Percentiles rank a stretch among this genome's conserved stretches.
These are phyloP conservation scores for Lithobates pipiens DNA, from an alignment of 2,797 vertebrate genomes.

Conservation along the genomic window DNA sequence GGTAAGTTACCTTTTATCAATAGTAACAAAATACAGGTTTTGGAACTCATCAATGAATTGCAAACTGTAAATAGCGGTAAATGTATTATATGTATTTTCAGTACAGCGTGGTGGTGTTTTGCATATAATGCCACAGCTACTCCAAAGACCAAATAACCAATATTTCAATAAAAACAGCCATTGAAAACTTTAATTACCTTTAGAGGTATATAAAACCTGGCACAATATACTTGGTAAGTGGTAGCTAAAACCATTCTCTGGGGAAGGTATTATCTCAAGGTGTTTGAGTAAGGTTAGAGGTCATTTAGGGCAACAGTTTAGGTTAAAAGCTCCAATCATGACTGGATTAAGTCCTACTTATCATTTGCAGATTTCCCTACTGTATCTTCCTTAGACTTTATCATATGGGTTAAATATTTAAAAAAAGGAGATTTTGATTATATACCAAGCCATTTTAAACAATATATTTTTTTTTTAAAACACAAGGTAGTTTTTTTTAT, in stretches of 20 bases:
- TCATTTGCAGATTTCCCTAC: not conserved
- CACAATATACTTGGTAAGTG: not conserved
- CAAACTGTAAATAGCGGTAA: not conserved
- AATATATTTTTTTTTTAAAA: constrained; percentile 12
- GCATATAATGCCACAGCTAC: not conserved
- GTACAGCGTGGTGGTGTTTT: not conserved
- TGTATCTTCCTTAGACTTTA: not conserved
- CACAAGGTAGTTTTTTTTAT: not conserved
- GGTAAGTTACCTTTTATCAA: constrained; percentile 78
- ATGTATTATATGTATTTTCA: not conserved
- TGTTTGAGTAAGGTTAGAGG: constrained; percentile 37
- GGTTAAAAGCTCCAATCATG: constrained; percentile 13
- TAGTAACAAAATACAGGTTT: not conserved
- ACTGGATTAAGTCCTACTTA: not conserved
- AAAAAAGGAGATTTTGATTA: no score
- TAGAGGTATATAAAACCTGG: not conserved
- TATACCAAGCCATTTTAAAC: not conserved
- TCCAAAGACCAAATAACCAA: not conserved
- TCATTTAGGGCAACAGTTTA: constrained; percentile 39
- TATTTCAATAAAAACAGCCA: not conserved
- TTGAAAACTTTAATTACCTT: constrained; percentile 10
- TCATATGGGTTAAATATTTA: not conserved
- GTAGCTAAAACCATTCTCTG: not conserved
- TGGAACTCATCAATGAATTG: not conserved
- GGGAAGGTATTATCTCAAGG: constrained; percentile 3